These are phyloP conservation scores for Agonopterix subpropinquella DNA, from an alignment of 2,888 invertebrate genomes.

Conservation along the genomic window DNA sequence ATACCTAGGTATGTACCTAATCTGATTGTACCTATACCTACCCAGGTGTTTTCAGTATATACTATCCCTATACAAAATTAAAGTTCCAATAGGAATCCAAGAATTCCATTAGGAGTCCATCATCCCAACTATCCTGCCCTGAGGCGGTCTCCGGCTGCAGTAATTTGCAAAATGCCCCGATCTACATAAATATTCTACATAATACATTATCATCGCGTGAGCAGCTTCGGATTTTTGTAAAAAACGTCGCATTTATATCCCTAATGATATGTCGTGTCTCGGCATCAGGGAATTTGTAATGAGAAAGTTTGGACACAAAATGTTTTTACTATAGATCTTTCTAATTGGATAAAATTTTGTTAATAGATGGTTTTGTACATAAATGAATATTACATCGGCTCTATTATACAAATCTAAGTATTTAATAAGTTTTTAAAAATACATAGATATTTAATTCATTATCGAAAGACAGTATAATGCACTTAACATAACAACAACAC, in stretches of 20 bases:
- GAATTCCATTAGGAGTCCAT: conserved; percentile 1
- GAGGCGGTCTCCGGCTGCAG: conserved; percentile 32
- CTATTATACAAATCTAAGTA: too few species aligned
- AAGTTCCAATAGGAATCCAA: background rate
- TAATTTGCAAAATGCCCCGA: conserved; percentile 40
- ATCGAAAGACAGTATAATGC: too few species aligned
- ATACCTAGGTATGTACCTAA: background rate
- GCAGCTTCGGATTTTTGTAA: too few species aligned
- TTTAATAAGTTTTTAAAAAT: too few species aligned
- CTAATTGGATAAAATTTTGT: too few species aligned
- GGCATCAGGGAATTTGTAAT: background rate
- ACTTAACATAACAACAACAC: too few species aligned
- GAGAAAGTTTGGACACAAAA: background rate
- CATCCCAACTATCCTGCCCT: conserved; percentile 32
- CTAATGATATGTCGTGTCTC: conserved; percentile 15
- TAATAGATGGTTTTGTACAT: too few species aligned
- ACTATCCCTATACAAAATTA: background rate
- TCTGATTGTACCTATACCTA: background rate
- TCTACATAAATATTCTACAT: conserved; percentile 11
- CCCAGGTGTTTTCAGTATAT: background rate
- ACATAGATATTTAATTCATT: too few species aligned
- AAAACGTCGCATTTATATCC: too few species aligned
- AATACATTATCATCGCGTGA: conserved; percentile 48
- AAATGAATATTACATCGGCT: too few species aligned
- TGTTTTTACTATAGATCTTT: background rate